Percentiles rank a stretch among this genome's conserved stretches.
These are phyloP conservation scores for Tiaroga cobitis DNA, from an alignment of 2,797 vertebrate species.

Conservation along the genomic window DNA sequence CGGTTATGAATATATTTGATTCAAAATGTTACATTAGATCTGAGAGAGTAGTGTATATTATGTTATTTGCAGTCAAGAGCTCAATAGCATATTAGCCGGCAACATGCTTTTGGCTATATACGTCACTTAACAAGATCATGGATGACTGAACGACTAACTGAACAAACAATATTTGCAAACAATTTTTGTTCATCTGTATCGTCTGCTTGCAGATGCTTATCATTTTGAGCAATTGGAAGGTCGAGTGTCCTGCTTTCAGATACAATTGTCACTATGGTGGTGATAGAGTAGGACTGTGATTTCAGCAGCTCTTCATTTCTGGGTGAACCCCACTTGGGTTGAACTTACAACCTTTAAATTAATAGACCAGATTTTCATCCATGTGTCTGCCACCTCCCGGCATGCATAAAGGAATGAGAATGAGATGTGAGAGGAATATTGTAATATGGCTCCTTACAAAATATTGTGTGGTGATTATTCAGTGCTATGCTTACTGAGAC, in stretches of 20 bases:
- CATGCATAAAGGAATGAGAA: neutral
- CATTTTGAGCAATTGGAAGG: conserved; percentile 16
- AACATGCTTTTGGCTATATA: conserved; percentile 7
- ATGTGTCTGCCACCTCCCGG: neutral
- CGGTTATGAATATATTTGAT: neutral
- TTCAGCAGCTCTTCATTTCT: conserved; percentile 11
- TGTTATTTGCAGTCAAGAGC: conserved; percentile 12
- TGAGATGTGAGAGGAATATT: neutral
- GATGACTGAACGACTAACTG: neutral
- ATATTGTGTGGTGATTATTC: neutral
- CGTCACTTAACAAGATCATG: neutral
- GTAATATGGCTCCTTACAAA: neutral
- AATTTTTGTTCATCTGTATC: neutral
- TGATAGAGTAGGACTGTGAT: neutral
- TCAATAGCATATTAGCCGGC: neutral
- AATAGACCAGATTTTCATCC: neutral
- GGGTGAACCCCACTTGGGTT: neutral
- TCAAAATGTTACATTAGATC: neutral
- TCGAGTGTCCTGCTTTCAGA: neutral
- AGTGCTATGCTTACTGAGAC: neutral
- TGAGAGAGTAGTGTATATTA: neutral
- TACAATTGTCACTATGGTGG: neutral
- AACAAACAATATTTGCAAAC: neutral
- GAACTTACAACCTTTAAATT: conserved; percentile 31
- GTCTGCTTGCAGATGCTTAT: neutral